phyloP scores from a whole-genome alignment of 23 tunicate genomes.

The Oikopleura vanhoeffeni region DNA sequence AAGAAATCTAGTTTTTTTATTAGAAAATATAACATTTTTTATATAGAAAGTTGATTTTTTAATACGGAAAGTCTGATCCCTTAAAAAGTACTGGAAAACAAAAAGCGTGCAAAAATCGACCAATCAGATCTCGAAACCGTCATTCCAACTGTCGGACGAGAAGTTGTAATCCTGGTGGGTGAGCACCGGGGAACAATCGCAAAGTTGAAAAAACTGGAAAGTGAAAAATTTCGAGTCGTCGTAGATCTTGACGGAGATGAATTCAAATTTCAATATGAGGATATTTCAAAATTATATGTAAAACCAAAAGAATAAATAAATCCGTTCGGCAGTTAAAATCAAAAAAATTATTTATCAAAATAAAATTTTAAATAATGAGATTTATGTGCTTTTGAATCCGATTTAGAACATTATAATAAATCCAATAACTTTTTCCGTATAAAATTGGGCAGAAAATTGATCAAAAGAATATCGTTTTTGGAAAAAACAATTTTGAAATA shows the following conservation, averaged over 20 bases:
- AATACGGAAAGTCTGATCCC: too few species aligned
- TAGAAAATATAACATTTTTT: too few species aligned
- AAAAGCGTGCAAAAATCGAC: not conserved
- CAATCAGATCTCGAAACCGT: not conserved
- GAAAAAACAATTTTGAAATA: too few species aligned
- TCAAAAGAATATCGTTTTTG: too few species aligned
- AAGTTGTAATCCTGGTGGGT: not conserved
- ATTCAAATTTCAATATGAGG: not conserved
- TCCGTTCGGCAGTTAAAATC: not conserved
- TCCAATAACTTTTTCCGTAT: too few species aligned
- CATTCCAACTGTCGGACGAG: slow-evolving; percentile 10
- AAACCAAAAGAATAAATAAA: not conserved
- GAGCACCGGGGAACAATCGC: not conserved
- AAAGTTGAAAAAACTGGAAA: not conserved
- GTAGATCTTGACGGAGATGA: not conserved
- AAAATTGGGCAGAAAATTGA: not conserved
- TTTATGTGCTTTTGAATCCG: too few species aligned
- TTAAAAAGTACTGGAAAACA: not conserved
- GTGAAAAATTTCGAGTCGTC: not conserved
- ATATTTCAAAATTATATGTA: not conserved
- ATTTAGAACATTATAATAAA: too few species aligned
- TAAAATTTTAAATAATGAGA: too few species aligned
- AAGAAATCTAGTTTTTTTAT: too few species aligned
- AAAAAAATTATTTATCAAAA: too few species aligned
- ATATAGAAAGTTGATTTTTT: too few species aligned